These are phyloP conservation scores for Caenorhabditis panamensis DNA, from an alignment of 2,888 invertebrate genomes.

Conservation along the genomic window DNA sequence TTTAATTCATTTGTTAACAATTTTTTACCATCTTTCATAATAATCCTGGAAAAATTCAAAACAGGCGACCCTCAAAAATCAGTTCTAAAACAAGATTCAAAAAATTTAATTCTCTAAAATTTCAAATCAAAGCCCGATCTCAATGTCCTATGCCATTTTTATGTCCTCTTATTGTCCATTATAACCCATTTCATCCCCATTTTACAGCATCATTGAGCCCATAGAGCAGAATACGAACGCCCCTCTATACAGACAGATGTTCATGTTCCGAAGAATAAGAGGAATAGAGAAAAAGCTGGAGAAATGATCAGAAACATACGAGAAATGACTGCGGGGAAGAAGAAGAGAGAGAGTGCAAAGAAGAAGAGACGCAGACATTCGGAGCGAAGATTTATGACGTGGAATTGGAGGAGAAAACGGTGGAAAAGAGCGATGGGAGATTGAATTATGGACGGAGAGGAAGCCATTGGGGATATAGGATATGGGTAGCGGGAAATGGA, in stretches of 20 bases:
- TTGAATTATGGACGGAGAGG: constrained; percentile 47
- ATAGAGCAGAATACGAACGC: constrained; percentile 24
- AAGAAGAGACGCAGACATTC: constrained; percentile 17
- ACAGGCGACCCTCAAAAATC: too few species aligned
- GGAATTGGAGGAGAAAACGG: constrained; percentile 54
- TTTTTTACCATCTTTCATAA: too few species aligned
- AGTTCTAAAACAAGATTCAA: too few species aligned
- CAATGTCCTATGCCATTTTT: too few species aligned
- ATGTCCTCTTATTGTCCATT: not conserved
- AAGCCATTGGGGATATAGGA: not conserved
- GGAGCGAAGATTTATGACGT: constrained; percentile 59
- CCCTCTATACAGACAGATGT: constrained; percentile 30
- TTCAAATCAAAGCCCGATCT: too few species aligned
- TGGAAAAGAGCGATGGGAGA: constrained; percentile 39
- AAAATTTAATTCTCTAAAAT: too few species aligned
- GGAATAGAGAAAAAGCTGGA: constrained; percentile 7
- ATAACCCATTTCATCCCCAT: constrained; percentile 19
- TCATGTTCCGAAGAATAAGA: not conserved
- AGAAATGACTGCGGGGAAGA: constrained; percentile 3
- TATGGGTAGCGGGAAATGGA: not conserved
- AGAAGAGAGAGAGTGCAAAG: not conserved
- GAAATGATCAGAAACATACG: constrained; percentile 48
- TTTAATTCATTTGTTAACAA: too few species aligned
- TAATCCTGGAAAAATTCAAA: too few species aligned
- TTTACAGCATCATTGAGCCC: constrained; percentile 25